Evolutionary conservation across 2,797 vertebrate genomes (phyloP).

Genomic region (Cirrhinus mrigala): DNA sequence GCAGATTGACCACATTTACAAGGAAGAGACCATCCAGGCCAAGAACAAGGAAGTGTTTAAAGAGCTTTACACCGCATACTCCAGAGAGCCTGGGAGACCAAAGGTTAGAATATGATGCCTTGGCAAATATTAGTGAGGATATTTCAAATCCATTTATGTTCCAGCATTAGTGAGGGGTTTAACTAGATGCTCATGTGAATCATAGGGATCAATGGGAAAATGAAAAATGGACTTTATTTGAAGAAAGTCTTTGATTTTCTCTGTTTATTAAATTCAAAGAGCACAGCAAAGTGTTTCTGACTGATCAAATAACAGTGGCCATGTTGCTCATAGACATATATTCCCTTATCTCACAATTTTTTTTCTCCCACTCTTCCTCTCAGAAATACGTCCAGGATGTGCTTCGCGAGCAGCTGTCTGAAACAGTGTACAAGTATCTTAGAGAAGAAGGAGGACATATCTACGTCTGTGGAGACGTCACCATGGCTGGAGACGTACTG

Average conservation of each 20-base stretch:
- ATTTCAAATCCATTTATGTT: conserved; percentile 12
- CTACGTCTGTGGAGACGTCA: conserved; percentile 97
- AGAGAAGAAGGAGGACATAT: conserved; percentile 94
- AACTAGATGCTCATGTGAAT: not conserved
- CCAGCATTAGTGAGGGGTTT: not conserved
- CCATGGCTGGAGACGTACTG: conserved; percentile 97
- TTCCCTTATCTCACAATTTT: not conserved
- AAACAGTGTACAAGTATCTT: conserved; percentile 87
- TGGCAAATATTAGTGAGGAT: not conserved
- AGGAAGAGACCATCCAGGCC: conserved; percentile 92
- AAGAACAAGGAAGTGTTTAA: conserved; percentile 92
- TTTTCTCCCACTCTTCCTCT: not conserved
- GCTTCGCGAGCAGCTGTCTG: conserved; percentile 92
- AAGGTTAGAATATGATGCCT: conserved; percentile 81
- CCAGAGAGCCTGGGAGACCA: conserved; percentile 96
- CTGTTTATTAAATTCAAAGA: not conserved
- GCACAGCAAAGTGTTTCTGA: not conserved
- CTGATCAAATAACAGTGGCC: not conserved
- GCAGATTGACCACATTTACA: conserved; percentile 97
- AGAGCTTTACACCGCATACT: conserved; percentile 95
- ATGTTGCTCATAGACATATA: not conserved
- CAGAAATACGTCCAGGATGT: conserved; percentile 98
- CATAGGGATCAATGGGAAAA: not conserved
- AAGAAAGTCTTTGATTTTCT: not conserved
- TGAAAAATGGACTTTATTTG: not conserved